A percentile compares a stretch with the other conserved stretches of the same genome.
These are phyloP conservation scores for Chrysotoxum bicinctum DNA, from an alignment of 2,888 invertebrate species.

Conservation along the genomic window DNA sequence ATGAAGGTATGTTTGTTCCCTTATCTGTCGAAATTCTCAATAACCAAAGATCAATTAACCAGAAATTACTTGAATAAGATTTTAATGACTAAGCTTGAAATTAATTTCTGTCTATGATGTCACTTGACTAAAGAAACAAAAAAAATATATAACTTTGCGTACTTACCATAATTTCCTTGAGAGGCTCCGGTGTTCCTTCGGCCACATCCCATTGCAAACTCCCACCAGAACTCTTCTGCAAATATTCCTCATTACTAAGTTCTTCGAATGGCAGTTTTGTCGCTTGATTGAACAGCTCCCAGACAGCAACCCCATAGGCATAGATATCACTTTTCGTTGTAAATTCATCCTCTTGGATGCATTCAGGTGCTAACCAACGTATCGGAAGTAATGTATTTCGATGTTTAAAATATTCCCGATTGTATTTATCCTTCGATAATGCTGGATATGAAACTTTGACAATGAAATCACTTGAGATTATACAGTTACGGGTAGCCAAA, in stretches of 20 bases:
- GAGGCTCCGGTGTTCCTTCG: constrained; percentile 84
- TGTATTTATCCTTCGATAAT: constrained; percentile 92
- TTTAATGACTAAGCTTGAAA: neutral
- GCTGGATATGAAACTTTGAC: constrained; percentile 92
- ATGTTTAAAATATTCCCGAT: constrained; percentile 93
- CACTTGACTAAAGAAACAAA: neutral
- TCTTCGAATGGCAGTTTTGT: constrained; percentile 88
- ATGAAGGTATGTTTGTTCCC: no score
- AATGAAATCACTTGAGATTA: constrained; percentile 89
- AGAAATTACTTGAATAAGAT: neutral
- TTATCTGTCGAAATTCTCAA: neutral
- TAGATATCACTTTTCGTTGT: constrained; percentile 97
- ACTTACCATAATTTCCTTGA: constrained; percentile 84
- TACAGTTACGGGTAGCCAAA: constrained; percentile 94
- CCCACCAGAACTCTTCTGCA: constrained; percentile 81
- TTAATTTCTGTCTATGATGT: neutral
- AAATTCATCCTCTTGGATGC: constrained; percentile 93
- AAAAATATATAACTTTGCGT: neutral
- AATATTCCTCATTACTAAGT: constrained; percentile 79
- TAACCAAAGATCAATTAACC: neutral
- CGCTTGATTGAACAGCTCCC: constrained; percentile 93
- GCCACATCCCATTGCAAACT: constrained; percentile 87
- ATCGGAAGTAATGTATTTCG: constrained; percentile 92
- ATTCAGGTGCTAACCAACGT: constrained; percentile 95
- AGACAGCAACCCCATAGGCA: constrained; percentile 93